A percentile compares a stretch with the other conserved stretches of the same genome.
Evolutionary conservation across 2,113 vertebrate genomes (phyloP).

Genomic region (Turdus rufiventris): DNA sequence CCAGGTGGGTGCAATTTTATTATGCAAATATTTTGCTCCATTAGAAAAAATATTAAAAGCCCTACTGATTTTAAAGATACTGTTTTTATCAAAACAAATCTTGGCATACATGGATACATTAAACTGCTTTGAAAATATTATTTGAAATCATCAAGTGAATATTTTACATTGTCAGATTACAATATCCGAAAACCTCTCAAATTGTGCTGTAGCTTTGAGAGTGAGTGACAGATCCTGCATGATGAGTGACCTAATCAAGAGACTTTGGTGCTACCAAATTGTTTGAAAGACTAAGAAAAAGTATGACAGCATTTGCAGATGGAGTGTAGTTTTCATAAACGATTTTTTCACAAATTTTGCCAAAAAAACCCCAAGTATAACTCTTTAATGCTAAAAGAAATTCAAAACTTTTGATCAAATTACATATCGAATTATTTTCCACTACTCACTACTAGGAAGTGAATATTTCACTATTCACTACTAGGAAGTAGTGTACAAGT

Average conservation of each 20-base stretch:
- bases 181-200: background rate
- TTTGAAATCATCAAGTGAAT: background rate
- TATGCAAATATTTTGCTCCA: background rate
- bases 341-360: background rate
- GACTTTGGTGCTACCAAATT: background rate
- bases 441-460: background rate
- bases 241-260: background rate
- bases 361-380: rapidly evolving
- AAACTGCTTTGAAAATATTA: background rate
- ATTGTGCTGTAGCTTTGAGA: background rate
- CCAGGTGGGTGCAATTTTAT: background rate
- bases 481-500: no score
- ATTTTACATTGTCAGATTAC: background rate
- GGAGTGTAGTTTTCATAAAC: background rate
- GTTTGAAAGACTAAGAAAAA: background rate
- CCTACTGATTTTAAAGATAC: background rate
- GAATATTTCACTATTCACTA: background rate
- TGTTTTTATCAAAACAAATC: background rate
- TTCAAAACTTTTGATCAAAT: background rate
- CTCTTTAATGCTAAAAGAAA: background rate
- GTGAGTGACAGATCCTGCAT: background rate
- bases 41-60: background rate
- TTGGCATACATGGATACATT: background rate
- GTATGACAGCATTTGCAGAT: background rate
- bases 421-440: background rate